Conservation (phyloP, 2,888 invertebrate genomes). For the Dasypolia templi region DNA sequence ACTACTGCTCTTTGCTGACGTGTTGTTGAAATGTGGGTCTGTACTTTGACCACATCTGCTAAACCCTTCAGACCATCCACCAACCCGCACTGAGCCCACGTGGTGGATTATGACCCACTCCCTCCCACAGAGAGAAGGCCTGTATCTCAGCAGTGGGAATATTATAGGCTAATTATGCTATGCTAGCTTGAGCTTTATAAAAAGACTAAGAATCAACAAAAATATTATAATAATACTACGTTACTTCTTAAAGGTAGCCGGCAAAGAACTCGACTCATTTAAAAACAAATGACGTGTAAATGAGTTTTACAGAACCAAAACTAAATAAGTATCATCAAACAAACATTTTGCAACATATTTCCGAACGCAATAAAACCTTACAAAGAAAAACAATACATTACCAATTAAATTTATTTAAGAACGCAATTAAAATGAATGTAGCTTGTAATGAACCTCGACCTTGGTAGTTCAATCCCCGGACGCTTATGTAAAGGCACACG, state of each 20-base stretch:
- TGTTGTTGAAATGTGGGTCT: background rate
- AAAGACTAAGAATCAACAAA: no score
- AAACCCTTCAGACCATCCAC: background rate
- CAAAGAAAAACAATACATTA: background rate
- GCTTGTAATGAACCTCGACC: constrained; percentile 4
- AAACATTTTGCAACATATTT: background rate
- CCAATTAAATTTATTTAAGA: constrained; percentile 22
- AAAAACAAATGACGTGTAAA: no score
- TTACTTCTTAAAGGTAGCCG: no score
- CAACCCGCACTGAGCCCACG: no score
- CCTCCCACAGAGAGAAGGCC: no score
- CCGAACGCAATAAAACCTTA: background rate
- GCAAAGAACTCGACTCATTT: no score
- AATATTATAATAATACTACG: no score
- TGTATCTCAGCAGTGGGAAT: no score
- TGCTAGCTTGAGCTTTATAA: no score
- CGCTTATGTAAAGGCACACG: constrained; percentile 45
- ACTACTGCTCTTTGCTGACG: background rate
- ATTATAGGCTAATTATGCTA: no score
- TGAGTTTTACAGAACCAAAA: no score
- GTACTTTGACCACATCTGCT: background rate
- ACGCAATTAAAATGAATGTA: constrained; percentile 10
- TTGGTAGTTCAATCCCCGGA: constrained; percentile 40
- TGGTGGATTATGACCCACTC: no score
- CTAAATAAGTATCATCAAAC: background rate